phyloP scores from a whole-genome alignment of 2,113 vertebrate genomes.

The Pelobates fuscus region DNA sequence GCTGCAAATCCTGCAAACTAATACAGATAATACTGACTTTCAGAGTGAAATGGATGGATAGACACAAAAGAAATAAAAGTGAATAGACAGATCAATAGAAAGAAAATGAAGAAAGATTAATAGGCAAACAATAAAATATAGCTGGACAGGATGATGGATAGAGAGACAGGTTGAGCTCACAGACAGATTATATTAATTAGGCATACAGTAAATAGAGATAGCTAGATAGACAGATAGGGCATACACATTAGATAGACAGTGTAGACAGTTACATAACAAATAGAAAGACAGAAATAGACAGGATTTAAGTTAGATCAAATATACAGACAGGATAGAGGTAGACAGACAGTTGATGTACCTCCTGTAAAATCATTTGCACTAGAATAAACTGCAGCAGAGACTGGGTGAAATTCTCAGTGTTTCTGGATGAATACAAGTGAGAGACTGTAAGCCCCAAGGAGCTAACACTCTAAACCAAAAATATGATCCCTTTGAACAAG shows the following conservation, averaged over 20 bases:
- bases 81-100: slow-evolving; percentile 10
- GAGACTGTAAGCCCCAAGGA: too few species aligned
- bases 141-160: slow-evolving; percentile 8
- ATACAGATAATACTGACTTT: too few species aligned
- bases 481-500: too few species aligned
- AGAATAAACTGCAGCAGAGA: too few species aligned
- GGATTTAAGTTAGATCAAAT: background rate
- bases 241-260: slow-evolving; percentile 5
- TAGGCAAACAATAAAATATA: slow-evolving; percentile 4
- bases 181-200: slow-evolving; percentile 18
- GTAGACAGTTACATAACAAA: background rate
- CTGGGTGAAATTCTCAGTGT: too few species aligned
- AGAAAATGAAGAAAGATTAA: slow-evolving; percentile 5
- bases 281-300: background rate
- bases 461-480: too few species aligned
- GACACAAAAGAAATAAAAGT: too few species aligned
- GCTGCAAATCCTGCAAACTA: too few species aligned
- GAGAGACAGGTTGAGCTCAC: background rate
- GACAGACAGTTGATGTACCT: background rate
- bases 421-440: too few species aligned
- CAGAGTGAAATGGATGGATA: too few species aligned
- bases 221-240: background rate
- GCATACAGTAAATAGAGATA: background rate
- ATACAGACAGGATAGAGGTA: background rate
- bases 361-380: too few species aligned